These are phyloP conservation scores for Heliconius melpomene DNA, from an alignment of 1,140 invertebrate genomes.

Conservation along the genomic window DNA sequence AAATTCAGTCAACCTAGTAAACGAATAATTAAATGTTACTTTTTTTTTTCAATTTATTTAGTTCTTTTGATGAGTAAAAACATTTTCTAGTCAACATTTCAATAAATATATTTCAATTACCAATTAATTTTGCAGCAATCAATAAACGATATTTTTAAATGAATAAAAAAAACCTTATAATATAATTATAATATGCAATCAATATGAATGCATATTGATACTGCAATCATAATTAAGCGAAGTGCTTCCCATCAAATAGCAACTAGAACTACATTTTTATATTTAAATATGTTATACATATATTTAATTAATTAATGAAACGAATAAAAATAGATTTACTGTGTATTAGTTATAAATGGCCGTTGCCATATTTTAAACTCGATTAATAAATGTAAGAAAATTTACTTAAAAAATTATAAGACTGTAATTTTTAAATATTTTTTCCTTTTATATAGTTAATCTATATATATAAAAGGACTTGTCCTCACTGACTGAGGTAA, in stretches of 20 bases:
- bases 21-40: no score
- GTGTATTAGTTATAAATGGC: no score
- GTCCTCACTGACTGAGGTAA: no score
- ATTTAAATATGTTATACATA: background rate
- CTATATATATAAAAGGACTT: no score
- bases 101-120: background rate
- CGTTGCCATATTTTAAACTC: no score
- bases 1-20: no score
- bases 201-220: background rate
- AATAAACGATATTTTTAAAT: background rate
- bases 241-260: background rate
- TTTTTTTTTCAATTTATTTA: background rate
- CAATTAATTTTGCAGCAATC: background rate
- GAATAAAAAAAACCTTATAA: background rate
- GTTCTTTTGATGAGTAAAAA: background rate
- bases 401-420: no score
- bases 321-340: no score
- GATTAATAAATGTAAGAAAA: no score
- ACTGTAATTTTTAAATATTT: no score
- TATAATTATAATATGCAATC: no score
- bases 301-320: background rate
- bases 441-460: no score
- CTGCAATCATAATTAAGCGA: background rate
- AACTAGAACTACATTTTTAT: background rate
- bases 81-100: background rate